A percentile compares a stretch with the other conserved stretches of the same genome.
phyloP scores from a whole-genome alignment of 2,797 vertebrate species.

The Myiotriccus ornatus region DNA sequence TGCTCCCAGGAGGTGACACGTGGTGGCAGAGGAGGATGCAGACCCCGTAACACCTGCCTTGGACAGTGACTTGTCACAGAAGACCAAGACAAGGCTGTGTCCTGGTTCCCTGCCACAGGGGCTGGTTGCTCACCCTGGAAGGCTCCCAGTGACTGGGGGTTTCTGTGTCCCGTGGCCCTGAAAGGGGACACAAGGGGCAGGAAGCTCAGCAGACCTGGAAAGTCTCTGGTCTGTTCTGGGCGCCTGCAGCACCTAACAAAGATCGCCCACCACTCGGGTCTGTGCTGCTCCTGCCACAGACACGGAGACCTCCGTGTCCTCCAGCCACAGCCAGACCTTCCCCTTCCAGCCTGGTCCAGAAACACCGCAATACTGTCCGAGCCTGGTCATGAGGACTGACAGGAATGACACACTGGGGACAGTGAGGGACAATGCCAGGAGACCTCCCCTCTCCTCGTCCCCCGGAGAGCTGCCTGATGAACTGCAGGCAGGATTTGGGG shows the following conservation, averaged over 20 bases:
- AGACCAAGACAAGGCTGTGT: rapidly evolving
- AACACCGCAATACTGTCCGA: neutral
- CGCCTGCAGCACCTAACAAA: neutral
- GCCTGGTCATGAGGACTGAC: neutral
- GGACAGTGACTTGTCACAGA: neutral
- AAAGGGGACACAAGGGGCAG: neutral
- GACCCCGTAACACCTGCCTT: rapidly evolving
- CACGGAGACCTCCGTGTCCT: rapidly evolving
- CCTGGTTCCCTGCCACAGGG: neutral
- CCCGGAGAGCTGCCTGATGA: neutral
- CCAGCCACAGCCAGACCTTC: neutral
- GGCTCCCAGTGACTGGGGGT: neutral
- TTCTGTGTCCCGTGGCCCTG: neutral
- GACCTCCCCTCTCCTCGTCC: neutral
- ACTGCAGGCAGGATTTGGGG: neutral
- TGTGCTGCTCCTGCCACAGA: rapidly evolving
- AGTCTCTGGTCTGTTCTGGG: neutral
- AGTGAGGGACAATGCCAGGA: neutral
- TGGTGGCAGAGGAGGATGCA: rapidly evolving
- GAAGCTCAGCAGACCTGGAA: neutral
- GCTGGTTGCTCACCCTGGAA: neutral
- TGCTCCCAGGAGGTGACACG: neutral
- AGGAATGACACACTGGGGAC: neutral
- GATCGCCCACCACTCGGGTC: neutral
- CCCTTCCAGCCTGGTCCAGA: neutral